Base-by-base conservation (phyloP, 2,888 invertebrate genomes). In the Habrosyne pyritoides region DNA sequence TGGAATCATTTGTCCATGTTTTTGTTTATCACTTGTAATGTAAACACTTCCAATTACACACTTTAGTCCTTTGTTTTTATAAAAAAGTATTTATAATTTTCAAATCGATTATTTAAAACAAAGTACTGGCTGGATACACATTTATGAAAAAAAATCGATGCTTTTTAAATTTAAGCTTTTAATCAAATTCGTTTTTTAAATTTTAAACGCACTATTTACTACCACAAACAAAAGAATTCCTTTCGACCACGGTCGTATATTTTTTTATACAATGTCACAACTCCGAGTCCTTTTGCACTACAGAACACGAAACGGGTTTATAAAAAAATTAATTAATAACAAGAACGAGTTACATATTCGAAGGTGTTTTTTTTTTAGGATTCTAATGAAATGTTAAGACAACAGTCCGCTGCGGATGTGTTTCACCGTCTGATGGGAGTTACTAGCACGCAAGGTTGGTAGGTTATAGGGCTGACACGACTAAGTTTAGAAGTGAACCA, bases 391-490 rank as follows among this genome's bases (percentile, higher is more conserved):
- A 36, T 36, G 14, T 36, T 8, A 7, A 42, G 18, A 42, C 42
- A 8, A 42, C 42, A 18, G 2, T 8, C 18, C 18, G 2, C 14
- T 42, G 18, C 42, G 14, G 42, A 42, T 42, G 42, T 18, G 14
- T 18, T 8, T 5, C 42, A 4, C 8, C 42, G 1, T 18, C 42
- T 42, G 42, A 18, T 18, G 42, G 18, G 1, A 18, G 8, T 4
- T n/a, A 42, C 18, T 18, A 8, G 18, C 42, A 42, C 42, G 42
- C 42, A 42, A 42, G 42, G 42, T 42, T 42, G 42, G 42, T n/a
- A 18, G 21, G 0, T 3, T 33, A 1, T 62, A 63, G 64, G 69
- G 67, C 54, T 67, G 64, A 47, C 30, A 30, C 18, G 18, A 14
- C 10, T 46, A 14, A 47, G 12, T 36, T 10, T 33, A 33, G 12